Evolutionary conservation across 2,113 vertebrate genomes (phyloP), one percentile per base, ranked within the genome.

Genomic region (Oryzias woworae): DNA sequence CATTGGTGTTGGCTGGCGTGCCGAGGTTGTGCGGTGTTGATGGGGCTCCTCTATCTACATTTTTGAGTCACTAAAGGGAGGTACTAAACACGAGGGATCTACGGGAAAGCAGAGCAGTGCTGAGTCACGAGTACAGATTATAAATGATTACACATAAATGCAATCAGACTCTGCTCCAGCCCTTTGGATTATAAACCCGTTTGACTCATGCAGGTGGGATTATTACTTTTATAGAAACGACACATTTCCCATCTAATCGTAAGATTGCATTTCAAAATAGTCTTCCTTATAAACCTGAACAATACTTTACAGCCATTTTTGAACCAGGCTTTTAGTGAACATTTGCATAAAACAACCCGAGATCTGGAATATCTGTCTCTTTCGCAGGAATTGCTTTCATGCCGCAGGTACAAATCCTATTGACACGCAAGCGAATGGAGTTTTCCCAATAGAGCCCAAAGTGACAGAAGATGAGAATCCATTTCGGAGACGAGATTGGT

Each of bases 111-210:
- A 44, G 58, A 58, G 58, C 0, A 1, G 42, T 41, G 63, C 64
- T 52, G 73, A 56, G 77, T 82, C 80, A 73, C 62, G 28, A 23
- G 66, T 70, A 67, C 45, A 66, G 51, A 62, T 64, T 14, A n/a
- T 53, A 48, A 17, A 48, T 48, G 7, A 18, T 48, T 48, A 2
- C n/a, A 20, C n/a, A 59, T 58, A 31, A 41, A 22, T 75, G 71
- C 81, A 57, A 58, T 83, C 78, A 76, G 7, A 26, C 10, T 48
- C 18, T 26, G 75, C 26, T 17, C 2, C 55, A 22, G 1, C 12
- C 66, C 67, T 36, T 68, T 20, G 58, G 12, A 73, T 63, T 53
- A 60, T 71, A 46, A 57, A 20, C 14, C 58, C 41, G 46, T 65
- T 52, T 46, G 16, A n/a, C 45, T n/a, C n/a, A 8, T 47, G n/a